phyloP scores from a whole-genome alignment of 2,797 vertebrate species.

The Nothura maculosa region DNA sequence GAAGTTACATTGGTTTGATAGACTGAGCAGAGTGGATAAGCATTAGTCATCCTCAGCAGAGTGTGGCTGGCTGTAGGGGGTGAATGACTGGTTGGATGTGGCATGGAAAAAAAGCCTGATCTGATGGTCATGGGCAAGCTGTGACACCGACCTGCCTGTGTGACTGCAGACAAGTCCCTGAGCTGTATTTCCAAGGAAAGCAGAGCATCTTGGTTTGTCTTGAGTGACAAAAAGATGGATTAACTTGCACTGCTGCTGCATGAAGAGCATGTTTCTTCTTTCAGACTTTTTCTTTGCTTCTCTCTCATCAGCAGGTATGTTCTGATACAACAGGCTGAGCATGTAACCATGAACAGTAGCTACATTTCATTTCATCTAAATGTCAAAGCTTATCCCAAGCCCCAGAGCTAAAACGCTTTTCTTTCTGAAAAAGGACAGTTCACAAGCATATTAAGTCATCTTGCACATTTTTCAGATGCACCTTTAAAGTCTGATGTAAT shows the following conservation, averaged over 20 bases:
- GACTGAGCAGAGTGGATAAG: neutral
- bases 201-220: neutral
- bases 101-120: neutral
- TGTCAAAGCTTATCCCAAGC: constrained; percentile 17
- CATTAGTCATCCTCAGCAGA: neutral
- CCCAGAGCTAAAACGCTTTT: neutral
- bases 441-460: neutral
- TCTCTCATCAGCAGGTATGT: neutral
- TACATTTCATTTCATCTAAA: neutral
- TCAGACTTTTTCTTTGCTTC: neutral
- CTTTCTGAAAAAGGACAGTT: neutral
- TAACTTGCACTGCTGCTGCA: neutral
- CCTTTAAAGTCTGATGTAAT: neutral
- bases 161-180: neutral
- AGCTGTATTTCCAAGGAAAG: neutral
- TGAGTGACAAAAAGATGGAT: neutral
- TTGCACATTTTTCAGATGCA: neutral
- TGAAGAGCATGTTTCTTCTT: neutral
- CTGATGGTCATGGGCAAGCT: neutral
- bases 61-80: rapidly evolving
- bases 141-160: rapidly evolving
- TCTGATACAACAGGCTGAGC: neutral
- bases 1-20: neutral
- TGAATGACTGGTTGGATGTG: neutral
- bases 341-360: neutral